A percentile compares a stretch with the other conserved stretches of the same genome.
Evolutionary conservation across 2,797 vertebrate genomes (phyloP).

Genomic region (Gymnopithys bicolor): DNA sequence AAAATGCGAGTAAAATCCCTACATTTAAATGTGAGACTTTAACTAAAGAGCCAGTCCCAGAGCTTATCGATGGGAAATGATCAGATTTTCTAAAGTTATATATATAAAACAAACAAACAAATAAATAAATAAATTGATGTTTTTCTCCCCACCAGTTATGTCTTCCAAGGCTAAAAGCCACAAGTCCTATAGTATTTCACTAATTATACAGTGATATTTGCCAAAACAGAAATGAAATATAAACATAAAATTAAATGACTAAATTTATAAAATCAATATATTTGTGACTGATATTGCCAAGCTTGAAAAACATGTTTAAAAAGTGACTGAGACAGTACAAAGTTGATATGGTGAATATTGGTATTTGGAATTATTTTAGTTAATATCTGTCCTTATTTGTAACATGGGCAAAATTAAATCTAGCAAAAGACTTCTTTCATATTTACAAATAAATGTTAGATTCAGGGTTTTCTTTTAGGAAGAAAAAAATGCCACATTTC

Average conservation of each 20-base stretch:
- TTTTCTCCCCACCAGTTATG: not conserved
- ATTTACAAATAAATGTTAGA: not conserved
- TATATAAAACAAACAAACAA: not conserved
- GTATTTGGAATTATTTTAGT: not conserved
- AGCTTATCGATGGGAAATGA: not conserved
- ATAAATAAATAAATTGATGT: not conserved
- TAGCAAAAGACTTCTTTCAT: not conserved
- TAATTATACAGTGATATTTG: not conserved
- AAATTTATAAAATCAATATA: not conserved
- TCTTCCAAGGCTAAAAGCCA: not conserved
- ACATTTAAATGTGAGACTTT: rapidly evolving
- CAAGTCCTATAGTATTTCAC: not conserved
- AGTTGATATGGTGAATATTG: not conserved
- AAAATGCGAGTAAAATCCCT: not conserved
- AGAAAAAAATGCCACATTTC: not conserved
- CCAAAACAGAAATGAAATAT: not conserved
- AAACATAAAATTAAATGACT: not conserved
- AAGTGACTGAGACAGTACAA: not conserved
- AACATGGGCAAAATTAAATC: not conserved
- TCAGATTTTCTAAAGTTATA: not conserved
- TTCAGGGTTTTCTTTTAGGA: not conserved
- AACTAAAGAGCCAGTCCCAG: not conserved
- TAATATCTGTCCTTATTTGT: not conserved
- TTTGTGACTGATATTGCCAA: rapidly evolving
- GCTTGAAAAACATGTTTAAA: not conserved